Evolutionary conservation across 2,888 invertebrate species (phyloP).

Genomic region (Leptothorax acervorum): DNA sequence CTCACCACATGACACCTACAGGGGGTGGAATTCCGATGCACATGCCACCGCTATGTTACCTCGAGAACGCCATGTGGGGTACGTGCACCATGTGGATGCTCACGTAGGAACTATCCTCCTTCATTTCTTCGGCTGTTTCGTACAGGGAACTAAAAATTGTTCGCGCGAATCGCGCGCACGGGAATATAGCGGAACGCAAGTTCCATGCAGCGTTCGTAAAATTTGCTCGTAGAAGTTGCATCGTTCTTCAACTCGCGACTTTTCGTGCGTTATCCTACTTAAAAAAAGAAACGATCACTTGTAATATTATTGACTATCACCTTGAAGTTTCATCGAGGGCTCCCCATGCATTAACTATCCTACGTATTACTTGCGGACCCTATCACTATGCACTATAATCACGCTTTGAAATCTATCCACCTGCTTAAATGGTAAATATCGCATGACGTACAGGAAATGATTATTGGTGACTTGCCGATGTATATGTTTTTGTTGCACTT

Average conservation of each 20-base stretch:
- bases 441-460: constrained; percentile 78
- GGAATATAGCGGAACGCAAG: background rate
- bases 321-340: constrained; percentile 51
- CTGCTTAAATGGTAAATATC: constrained; percentile 79
- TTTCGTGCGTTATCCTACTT: constrained; percentile 18
- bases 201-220: background rate
- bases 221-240: background rate
- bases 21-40: constrained; percentile 80
- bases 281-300: constrained; percentile 33
- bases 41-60: constrained; percentile 77
- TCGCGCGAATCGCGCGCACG: background rate
- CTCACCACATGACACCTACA: constrained; percentile 83
- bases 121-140: constrained; percentile 18
- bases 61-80: constrained; percentile 76
- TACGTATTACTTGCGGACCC: constrained; percentile 58
- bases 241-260: background rate
- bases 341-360: constrained; percentile 49
- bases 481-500: constrained; percentile 53
- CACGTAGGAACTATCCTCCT: constrained; percentile 30
- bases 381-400: constrained; percentile 65
- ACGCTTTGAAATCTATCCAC: constrained; percentile 76
- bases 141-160: constrained; percentile 21
- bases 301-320: constrained; percentile 36
- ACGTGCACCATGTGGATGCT: constrained; percentile 72
- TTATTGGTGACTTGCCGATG: constrained; percentile 65